Base-by-base conservation (phyloP, 2,888 invertebrate genomes). In the Ophion obscuratus region DNA sequence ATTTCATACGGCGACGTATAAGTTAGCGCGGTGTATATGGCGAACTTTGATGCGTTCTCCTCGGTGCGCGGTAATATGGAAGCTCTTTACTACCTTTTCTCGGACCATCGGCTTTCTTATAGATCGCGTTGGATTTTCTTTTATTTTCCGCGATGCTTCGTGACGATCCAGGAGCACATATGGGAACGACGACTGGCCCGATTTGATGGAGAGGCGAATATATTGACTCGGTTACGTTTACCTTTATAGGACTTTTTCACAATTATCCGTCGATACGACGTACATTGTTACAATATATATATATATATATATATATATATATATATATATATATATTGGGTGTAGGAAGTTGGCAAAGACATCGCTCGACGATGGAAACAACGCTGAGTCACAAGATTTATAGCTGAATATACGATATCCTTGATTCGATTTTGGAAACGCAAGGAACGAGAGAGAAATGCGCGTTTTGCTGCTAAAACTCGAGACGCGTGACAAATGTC, bases 341-440 rank as follows among this genome's bases (percentile, higher is more conserved):
- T 7, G 40, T 53, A 53, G 53, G 53, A 53, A 53, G 53, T 53
- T 53, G 53, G 53, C 53, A 64, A 31, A 68, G 68, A 62, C 27
- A 75, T 59, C 61, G 71, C 70, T 61, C 31, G 62, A 40, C 68
- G 68, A 70, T 82, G 70, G 47, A 61, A 64, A 82, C 70, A 62
- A 62, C 76, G 44, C 61, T 82, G 76, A 82, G 70, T 82, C 81
- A 82, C 76, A 70, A 44, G 61, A 67, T 73, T 71, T 80, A 73
- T 71, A 70, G 76, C 76, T 82, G 68, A 76, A 64, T 76, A 64
- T 71, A 68, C 75, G 76, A 68, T 59, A 82, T 76, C 76, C 81
- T 82, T 82, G 76, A 76, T 82, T 76, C 81, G 61, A n/a, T 75
- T 44, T 47, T 44, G 44, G 61, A 67, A 66, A 66, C 27, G 53